Evolutionary conservation across 1,140 invertebrate genomes (phyloP), one percentile per base, ranked within the genome.

Genomic region (Hesperophylax magnus): DNA sequence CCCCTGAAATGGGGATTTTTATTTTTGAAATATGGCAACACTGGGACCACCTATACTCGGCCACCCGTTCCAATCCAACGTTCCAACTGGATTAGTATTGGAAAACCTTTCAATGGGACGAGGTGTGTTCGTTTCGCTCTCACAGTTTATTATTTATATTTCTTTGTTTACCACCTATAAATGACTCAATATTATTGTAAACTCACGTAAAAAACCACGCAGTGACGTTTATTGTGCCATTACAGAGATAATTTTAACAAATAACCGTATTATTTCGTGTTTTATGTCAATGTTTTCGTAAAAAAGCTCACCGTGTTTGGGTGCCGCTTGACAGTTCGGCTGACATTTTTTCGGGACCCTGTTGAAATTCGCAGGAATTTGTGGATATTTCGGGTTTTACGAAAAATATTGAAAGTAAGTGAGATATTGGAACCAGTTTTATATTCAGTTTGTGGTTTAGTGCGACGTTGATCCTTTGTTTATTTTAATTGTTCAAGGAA

Each of bases 91-190:
- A 34, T 67, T 67, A 67, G 63, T 67, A 67, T 67, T 67, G 63
- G 63, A 67, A 31, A 27, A n/a, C 31, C 27, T 27, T 17, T 34
- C 24, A 15, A 67, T 17, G 22, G 2, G 0, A 7, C 0, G 6
- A 17, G 63, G 1, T 14, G 11, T 11, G 39, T 47, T 22, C 17
- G 31, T 67, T 22, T 67, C 63, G 27, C 31, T 31, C 63, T 22
- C 63, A 8, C 27, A 14, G 39, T 47, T 47, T 27, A 31, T 18
- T 11, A 67, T n/a, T 27, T 27, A 34, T 34, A 67, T 31, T 67
- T 67, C 63, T 67, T 67, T 67, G 63, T 67, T 67, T 67, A 67
- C 63, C 27, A 27, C 63, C 63, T 67, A 31, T 67, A 31, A 22
- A 67, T 67, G 22, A 31, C n/a, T 67, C 22, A 67, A 65, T 61